These are phyloP conservation scores for Eupithecia centaureata DNA, from an alignment of 2,888 invertebrate genomes.

Conservation along the genomic window DNA sequence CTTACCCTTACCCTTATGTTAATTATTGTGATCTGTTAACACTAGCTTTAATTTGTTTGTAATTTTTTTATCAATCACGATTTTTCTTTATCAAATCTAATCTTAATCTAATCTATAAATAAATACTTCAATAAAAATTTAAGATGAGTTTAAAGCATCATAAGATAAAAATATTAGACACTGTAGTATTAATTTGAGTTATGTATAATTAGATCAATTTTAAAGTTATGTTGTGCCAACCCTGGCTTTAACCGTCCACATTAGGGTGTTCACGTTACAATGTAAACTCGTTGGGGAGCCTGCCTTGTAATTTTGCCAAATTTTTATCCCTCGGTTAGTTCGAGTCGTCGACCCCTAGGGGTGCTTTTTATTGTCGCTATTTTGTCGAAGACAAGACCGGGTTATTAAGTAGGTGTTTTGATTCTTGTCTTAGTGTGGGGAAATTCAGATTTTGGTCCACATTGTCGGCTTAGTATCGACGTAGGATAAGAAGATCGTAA, in stretches of 20 bases:
- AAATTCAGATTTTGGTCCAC: slow-evolving; percentile 12
- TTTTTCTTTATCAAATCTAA: too few relatives aligned
- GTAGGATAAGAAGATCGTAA: too few relatives aligned
- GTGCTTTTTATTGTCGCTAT: slow-evolving; percentile 62
- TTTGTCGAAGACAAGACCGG: slow-evolving; percentile 58
- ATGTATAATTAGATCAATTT: slow-evolving; percentile 13
- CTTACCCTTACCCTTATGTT: too few relatives aligned
- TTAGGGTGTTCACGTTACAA: slow-evolving; percentile 82
- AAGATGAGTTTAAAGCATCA: background rate
- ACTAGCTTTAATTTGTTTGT: too few relatives aligned
- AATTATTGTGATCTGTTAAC: too few relatives aligned
- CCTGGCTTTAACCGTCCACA: slow-evolving; percentile 75
- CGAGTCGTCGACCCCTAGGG: slow-evolving; percentile 54
- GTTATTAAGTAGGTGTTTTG: slow-evolving; percentile 67
- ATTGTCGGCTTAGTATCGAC: background rate
- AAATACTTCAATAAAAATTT: too few relatives aligned
- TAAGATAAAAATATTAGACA: background rate
- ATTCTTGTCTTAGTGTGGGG: slow-evolving; percentile 52
- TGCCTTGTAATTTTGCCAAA: slow-evolving; percentile 82
- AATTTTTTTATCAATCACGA: too few relatives aligned
- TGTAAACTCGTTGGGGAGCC: slow-evolving; percentile 77
- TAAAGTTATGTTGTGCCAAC: slow-evolving; percentile 50
- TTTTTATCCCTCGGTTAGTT: slow-evolving; percentile 77
- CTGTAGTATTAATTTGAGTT: background rate
- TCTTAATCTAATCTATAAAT: too few relatives aligned